These are phyloP conservation scores for Agriotes lineatus DNA, from an alignment of 2,888 invertebrate genomes.

Conservation along the genomic window DNA sequence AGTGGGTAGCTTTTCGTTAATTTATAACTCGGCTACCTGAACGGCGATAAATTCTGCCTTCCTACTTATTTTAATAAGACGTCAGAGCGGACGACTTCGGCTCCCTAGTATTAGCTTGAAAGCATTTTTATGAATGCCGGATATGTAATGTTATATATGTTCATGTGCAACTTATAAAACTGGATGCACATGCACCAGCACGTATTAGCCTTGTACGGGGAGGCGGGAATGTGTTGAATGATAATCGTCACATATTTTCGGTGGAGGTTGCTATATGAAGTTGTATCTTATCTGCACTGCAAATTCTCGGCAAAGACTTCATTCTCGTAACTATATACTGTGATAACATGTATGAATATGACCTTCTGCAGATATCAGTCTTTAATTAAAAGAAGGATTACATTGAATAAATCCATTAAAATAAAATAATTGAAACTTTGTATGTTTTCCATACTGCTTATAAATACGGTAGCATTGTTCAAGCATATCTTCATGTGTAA, in stretches of 20 bases:
- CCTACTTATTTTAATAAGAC: constrained; percentile 1
- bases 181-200: neutral
- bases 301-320: too few species aligned
- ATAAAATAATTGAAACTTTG: too few species aligned
- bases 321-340: too few species aligned
- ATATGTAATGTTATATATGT: constrained; percentile 12
- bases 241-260: neutral
- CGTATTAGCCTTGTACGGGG: neutral
- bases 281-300: too few species aligned
- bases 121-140: constrained; percentile 17
- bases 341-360: too few species aligned
- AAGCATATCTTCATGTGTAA: too few species aligned
- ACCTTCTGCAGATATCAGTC: too few species aligned
- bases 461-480: too few species aligned
- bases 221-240: neutral
- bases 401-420: too few species aligned
- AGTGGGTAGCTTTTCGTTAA: neutral
- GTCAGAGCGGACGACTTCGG: neutral
- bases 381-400: too few species aligned
- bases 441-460: too few species aligned
- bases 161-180: neutral
- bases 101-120: constrained; percentile 9
- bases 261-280: too few species aligned
- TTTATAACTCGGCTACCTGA: constrained; percentile 1
- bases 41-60: neutral